Conservation (phyloP, 2,797 vertebrate species). For the Halcyon chelicuti region DNA sequence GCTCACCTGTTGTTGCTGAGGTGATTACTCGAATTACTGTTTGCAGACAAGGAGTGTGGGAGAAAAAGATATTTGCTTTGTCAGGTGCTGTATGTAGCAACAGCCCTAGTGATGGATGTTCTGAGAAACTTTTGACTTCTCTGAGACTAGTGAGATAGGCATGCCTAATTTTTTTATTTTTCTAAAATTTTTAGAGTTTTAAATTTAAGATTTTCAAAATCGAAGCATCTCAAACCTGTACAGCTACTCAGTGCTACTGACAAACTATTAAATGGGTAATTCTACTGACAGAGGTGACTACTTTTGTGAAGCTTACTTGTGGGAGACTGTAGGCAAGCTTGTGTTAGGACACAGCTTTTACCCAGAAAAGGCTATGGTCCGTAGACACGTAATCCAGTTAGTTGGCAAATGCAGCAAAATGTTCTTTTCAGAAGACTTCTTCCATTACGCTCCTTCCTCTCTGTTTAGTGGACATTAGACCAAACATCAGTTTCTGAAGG, state of each 20-base stretch:
- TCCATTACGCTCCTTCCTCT: not conserved
- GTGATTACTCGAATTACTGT: not conserved
- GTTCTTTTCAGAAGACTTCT: not conserved
- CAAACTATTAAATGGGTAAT: not conserved
- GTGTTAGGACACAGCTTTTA: not conserved
- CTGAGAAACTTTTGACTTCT: not conserved
- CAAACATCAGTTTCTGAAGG: not conserved
- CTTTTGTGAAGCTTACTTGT: not conserved
- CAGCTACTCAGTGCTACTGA: not conserved
- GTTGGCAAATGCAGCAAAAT: not conserved
- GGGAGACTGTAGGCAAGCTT: not conserved
- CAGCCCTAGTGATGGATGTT: not conserved
- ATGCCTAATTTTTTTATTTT: not conserved
- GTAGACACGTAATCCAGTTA: not conserved
- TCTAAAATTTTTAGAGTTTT: not conserved
- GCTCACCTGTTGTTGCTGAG: slow-evolving; percentile 15
- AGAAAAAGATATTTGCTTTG: not conserved
- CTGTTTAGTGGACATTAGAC: not conserved
- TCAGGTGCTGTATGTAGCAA: not conserved
- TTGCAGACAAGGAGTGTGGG: not conserved
- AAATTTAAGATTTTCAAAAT: not conserved
- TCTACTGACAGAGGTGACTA: not conserved
- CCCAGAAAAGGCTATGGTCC: not conserved
- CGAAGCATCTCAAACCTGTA: not conserved
- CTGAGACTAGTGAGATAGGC: not conserved